Evolutionary conservation across 2,113 vertebrate species (phyloP).

Genomic region (Sminthopsis crassicaudata): DNA sequence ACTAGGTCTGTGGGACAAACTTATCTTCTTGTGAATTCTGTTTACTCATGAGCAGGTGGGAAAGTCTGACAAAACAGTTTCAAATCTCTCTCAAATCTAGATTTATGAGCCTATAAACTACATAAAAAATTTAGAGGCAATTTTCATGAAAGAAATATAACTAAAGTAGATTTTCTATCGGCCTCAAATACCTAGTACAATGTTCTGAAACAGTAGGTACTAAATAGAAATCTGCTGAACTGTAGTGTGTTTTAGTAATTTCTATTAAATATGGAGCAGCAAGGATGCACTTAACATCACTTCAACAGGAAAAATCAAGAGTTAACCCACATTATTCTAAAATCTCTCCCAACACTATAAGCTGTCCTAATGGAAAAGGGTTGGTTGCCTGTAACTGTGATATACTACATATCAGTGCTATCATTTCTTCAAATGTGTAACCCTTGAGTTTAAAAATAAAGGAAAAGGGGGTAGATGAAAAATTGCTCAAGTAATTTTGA

Average conservation of each 20-base stretch:
- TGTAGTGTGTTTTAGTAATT: neutral
- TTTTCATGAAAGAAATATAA: neutral
- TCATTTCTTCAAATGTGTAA: neutral
- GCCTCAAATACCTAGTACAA: neutral
- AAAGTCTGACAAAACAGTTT: neutral
- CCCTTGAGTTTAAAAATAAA: neutral
- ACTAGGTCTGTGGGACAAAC: neutral
- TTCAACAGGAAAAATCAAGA: neutral
- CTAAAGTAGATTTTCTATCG: constrained; percentile 11
- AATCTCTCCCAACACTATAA: neutral
- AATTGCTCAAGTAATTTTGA: neutral
- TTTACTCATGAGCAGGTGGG: neutral
- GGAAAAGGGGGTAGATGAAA: neutral
- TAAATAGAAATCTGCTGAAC: neutral
- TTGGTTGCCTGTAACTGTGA: neutral
- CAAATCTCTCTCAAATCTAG: neutral
- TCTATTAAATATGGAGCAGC: neutral
- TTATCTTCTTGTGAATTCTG: neutral
- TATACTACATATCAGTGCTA: neutral
- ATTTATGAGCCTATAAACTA: neutral
- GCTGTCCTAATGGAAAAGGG: neutral
- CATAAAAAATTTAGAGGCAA: neutral
- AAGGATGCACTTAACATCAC: neutral
- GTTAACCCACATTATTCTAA: neutral
- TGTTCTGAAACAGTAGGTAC: neutral